Evolutionary conservation across 2,113 vertebrate species (phyloP).

Genomic region (Edolisoma coerulescens): DNA sequence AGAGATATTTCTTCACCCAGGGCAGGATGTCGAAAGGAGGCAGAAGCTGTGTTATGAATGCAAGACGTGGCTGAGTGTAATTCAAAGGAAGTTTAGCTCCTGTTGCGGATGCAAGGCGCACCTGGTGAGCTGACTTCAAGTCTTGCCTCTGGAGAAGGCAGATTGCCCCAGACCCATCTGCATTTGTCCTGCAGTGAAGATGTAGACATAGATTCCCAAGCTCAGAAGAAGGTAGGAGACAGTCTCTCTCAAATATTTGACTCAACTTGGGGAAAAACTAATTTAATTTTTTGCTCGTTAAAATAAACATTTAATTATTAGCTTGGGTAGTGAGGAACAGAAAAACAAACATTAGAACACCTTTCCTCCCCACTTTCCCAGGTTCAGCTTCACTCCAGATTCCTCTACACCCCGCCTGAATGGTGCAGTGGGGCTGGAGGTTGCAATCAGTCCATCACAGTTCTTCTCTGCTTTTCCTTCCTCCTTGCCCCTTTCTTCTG

Average conservation of each 20-base stretch:
- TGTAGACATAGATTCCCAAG: background rate
- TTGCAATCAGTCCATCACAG: background rate
- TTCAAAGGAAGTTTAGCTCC: background rate
- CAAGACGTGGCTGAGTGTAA: background rate
- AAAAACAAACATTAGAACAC: background rate
- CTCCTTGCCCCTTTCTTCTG: background rate
- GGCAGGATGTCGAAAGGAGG: background rate
- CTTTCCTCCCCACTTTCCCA: background rate
- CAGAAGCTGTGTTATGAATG: background rate
- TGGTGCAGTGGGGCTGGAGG: rapidly evolving
- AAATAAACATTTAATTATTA: background rate
- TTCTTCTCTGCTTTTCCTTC: background rate
- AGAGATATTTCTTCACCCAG: background rate
- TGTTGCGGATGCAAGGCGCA: background rate
- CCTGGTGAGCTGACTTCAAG: background rate
- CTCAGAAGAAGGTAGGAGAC: background rate
- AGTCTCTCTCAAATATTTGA: background rate
- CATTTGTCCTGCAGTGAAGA: background rate
- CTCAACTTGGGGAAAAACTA: background rate
- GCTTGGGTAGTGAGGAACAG: background rate
- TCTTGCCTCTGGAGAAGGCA: background rate
- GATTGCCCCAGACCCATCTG: background rate
- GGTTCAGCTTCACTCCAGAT: background rate
- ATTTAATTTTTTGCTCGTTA: background rate
- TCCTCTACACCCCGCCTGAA: background rate